phyloP scores from a whole-genome alignment of 2,113 vertebrate genomes.

The Symphodus melops region DNA sequence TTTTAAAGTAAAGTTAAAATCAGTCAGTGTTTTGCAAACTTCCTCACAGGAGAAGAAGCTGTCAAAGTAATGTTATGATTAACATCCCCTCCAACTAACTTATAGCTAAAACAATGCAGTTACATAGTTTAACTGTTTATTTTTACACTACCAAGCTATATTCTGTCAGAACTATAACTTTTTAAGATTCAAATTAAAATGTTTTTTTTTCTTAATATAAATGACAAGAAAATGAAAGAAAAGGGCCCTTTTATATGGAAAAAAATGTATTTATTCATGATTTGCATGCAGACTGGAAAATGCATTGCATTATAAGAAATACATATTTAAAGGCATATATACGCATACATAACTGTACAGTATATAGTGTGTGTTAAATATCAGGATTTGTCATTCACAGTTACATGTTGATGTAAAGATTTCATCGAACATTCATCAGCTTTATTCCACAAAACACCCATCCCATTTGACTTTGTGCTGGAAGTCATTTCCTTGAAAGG shows the following conservation, averaged over 20 bases:
- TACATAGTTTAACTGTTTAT: neutral
- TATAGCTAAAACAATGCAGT: conserved; percentile 20
- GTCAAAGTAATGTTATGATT: neutral
- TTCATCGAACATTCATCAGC: conserved; percentile 51
- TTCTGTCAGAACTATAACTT: neutral
- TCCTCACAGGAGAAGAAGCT: neutral
- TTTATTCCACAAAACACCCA: neutral
- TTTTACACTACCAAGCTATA: neutral
- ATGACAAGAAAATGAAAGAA: conserved; percentile 38
- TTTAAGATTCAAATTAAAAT: too few relatives aligned
- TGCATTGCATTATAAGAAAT: conserved; percentile 57
- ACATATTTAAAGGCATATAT: conserved; percentile 63
- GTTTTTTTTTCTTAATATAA: neutral
- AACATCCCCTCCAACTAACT: conserved; percentile 13
- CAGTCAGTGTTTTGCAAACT: neutral
- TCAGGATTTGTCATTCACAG: conserved; percentile 69
- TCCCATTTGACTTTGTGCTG: conserved; percentile 47
- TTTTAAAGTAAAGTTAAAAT: neutral
- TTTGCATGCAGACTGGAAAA: conserved; percentile 66
- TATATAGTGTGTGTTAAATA: conserved; percentile 33
- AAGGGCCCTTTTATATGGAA: conserved; percentile 31
- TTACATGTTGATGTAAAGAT: conserved; percentile 49
- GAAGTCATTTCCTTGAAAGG: conserved; percentile 32
- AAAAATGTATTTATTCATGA: conserved; percentile 70
- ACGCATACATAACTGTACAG: conserved; percentile 58